Evolutionary conservation across 1,140 invertebrate genomes (phyloP), one percentile per base, ranked within the genome.

Genomic region (Euglossa dilemma): DNA sequence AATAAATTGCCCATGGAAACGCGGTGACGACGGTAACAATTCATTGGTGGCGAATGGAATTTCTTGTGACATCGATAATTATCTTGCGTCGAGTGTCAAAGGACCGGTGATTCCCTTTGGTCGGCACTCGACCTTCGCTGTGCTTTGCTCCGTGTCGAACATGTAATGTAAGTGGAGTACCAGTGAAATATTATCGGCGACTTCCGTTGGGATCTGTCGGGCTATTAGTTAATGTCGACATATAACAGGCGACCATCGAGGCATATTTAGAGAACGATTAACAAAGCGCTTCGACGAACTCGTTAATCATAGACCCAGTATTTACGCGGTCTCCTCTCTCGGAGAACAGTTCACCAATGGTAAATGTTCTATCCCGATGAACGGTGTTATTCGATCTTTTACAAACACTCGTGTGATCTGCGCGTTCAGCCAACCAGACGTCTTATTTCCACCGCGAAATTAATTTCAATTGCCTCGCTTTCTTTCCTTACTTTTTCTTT

Each of bases 111-210:
- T 45, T 0, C 36, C 36, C 20, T 45, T 14, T 66, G 64, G 36
- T 45, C 64, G 64, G 11, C 9, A 3, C 5, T 28, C 47, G 69
- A 52, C 47, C 47, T 71, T 52, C 47, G 25, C n/a, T 9, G 9
- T 23, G 52, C 20, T 56, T 43, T 0, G 14, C 23, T 9, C 28
- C 11, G 43, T 43, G 25, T 74, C 14, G 59, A 36, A 45, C 59
- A 36, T 25, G 25, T 28, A 47, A 69, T 56, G 50, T 50, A 57
- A 69, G 64, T 45, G 64, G 50, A 78, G n/a, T 69, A 69, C 28
- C 4, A 78, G 64, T 57, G 64, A 69, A 78, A 69, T 78, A 78
- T 69, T 69, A 78, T 28, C 59, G 45, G 23, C 20, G 56, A 69
- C 50, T 45, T 69, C 76, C 50, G 12, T 20, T 45, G 50, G 18